These are phyloP conservation scores for Antennarius maculatus DNA, from an alignment of 2,797 vertebrate species.

Conservation along the genomic window DNA sequence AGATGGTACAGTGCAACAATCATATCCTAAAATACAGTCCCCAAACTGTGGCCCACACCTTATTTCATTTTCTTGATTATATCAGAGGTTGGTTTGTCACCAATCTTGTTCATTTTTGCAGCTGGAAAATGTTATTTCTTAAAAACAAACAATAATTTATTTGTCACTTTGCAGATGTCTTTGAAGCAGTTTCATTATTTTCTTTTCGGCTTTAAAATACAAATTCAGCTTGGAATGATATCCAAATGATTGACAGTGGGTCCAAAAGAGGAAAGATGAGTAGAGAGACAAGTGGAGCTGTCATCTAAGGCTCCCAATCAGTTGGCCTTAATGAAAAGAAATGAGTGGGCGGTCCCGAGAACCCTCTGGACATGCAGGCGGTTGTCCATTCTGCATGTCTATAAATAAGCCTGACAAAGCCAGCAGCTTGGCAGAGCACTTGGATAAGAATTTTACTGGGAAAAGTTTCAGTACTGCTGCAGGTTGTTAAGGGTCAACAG, in stretches of 20 bases:
- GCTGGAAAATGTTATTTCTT: too few species aligned
- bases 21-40: too few species aligned
- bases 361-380: conserved; percentile 54
- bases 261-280: conserved; percentile 12
- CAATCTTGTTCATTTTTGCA: too few species aligned
- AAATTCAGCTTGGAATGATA: conserved; percentile 5
- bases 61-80: too few species aligned
- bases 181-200: not conserved
- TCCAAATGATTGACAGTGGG: conserved; percentile 9
- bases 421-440: conserved; percentile 46
- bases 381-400: conserved; percentile 56
- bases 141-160: too few species aligned
- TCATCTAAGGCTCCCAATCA: conserved; percentile 44
- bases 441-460: conserved; percentile 39
- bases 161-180: not conserved
- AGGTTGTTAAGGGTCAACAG: conserved; percentile 54
- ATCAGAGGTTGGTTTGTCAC: too few species aligned
- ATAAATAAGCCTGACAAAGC: conserved; percentile 61
- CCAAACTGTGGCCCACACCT: too few species aligned
- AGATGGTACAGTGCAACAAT: too few species aligned
- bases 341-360: conserved; percentile 56
- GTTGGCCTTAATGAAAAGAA: conserved; percentile 61
- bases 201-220: not conserved
- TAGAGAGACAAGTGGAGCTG: conserved; percentile 23
- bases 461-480: conserved; percentile 57